Base-by-base conservation (phyloP, 1,140 invertebrate species). In the Cotesia typhae region DNA sequence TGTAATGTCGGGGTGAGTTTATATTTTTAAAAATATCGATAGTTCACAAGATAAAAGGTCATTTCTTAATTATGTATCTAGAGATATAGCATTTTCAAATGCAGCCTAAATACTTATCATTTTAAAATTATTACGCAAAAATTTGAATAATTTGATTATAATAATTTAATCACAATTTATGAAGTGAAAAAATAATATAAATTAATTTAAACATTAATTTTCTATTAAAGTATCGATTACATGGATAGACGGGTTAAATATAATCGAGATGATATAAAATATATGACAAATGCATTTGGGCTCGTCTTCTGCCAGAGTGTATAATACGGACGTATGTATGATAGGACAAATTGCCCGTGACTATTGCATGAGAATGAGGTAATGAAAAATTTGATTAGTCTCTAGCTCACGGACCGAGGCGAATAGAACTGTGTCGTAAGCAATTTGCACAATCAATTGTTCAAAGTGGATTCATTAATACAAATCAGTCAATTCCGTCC, bases 361-460 rank as follows among this genome's bases (percentile, higher is more conserved):
- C 36, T 60, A 67, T 67, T 52, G 64, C 14, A 67, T 47, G 52
- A 67, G 12, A 75, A 64, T 20, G 69, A 53, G 41, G 59, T 71
- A 64, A 64, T 63, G 38, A 71, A 64, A 71, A 64, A 67, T 72
- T 73, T 59, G 74, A 70, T 70, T 67, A 53, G 67, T 67, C 67
- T 67, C 67, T 41, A 71, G 66, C 72, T 70, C 70, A 74, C 74
- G 72, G 78, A 75, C 76, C 74, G 47, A 76, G 80, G 75, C 74
- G 73, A 76, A 74, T 68, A 66, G 74, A 68, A 76, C 63, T 66
- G 63, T 67, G 65, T 55, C 70, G 67, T 74, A 75, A 77, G 81
- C 78, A 81, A 82, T 81, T 82, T 78, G 73, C 71, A 69, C 72
- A 77, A 69, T 71, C 75, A 83, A 84, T 83, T 78, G 75, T 78